These are phyloP conservation scores for Bathynomus jamesi DNA, from an alignment of 1,140 invertebrate genomes.

Conservation along the genomic window DNA sequence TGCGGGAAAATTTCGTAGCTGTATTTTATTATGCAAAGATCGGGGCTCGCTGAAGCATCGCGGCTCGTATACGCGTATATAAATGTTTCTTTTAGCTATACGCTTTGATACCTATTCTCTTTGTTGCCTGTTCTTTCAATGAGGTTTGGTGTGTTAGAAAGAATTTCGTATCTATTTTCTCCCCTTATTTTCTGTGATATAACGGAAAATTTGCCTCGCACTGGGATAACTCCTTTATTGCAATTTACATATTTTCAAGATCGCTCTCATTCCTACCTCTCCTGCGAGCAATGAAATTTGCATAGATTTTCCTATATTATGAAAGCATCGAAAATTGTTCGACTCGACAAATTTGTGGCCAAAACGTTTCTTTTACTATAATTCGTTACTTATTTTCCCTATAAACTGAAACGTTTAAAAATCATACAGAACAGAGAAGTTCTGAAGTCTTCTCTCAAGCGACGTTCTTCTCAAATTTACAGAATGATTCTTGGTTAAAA, in stretches of 20 bases:
- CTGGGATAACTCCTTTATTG: background rate
- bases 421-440: too few relatives aligned
- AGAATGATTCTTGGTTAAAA: too few relatives aligned
- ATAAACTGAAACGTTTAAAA: too few relatives aligned
- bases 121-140: background rate
- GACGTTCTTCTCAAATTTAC: too few relatives aligned
- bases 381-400: too few relatives aligned
- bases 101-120: background rate
- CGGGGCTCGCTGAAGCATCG: background rate
- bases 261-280: background rate
- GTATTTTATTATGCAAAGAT: background rate
- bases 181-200: background rate
- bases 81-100: background rate
- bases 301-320: background rate
- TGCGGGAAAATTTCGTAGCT: background rate
- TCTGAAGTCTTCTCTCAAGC: too few relatives aligned
- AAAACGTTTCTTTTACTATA: too few relatives aligned
- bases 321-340: background rate
- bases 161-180: background rate
- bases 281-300: background rate
- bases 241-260: background rate
- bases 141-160: background rate
- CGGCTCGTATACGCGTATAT: background rate
- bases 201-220: background rate
- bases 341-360: too few relatives aligned